A percentile compares a stretch with the other conserved stretches of the same genome.
phyloP scores from a whole-genome alignment of 2,797 vertebrate species.

The Apogon talboti region DNA sequence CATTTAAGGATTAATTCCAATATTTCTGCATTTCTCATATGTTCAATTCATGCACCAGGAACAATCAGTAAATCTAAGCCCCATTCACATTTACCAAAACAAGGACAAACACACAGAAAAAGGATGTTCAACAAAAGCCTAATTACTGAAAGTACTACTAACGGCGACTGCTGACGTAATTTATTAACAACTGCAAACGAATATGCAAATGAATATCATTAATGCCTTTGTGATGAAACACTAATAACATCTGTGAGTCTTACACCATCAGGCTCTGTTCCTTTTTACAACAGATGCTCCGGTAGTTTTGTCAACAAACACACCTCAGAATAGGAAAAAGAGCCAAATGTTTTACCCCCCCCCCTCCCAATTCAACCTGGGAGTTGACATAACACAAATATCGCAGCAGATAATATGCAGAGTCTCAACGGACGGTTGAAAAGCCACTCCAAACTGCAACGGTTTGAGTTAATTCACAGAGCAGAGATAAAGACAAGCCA shows the following conservation, averaged over 20 bases:
- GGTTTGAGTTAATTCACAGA: conserved; percentile 48
- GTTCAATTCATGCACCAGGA: conserved; percentile 15
- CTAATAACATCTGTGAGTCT: conserved; percentile 44
- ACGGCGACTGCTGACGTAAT: conserved; percentile 47
- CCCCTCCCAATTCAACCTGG: conserved; percentile 17
- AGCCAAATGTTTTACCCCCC: conserved; percentile 25
- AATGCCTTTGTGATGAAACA: conserved; percentile 59
- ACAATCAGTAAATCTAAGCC: conserved; percentile 19
- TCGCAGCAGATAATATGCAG: conserved; percentile 23
- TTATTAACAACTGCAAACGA: conserved; percentile 64
- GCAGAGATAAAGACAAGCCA: conserved; percentile 57
- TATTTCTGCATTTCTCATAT: neutral
- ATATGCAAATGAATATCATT: conserved; percentile 66
- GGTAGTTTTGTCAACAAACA: conserved; percentile 30
- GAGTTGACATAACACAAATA: conserved; percentile 27
- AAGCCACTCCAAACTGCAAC: conserved; percentile 31
- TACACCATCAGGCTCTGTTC: conserved; percentile 35
- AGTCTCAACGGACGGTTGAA: conserved; percentile 32
- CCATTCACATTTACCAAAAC: conserved; percentile 27
- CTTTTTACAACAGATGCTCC: conserved; percentile 40
- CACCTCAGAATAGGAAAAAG: conserved; percentile 20
- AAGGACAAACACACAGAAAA: conserved; percentile 30
- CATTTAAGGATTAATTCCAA: neutral
- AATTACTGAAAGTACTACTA: conserved; percentile 42
- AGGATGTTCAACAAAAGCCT: conserved; percentile 40